Base-by-base conservation (phyloP, 2,888 invertebrate genomes). In the Epiblema foenella region DNA sequence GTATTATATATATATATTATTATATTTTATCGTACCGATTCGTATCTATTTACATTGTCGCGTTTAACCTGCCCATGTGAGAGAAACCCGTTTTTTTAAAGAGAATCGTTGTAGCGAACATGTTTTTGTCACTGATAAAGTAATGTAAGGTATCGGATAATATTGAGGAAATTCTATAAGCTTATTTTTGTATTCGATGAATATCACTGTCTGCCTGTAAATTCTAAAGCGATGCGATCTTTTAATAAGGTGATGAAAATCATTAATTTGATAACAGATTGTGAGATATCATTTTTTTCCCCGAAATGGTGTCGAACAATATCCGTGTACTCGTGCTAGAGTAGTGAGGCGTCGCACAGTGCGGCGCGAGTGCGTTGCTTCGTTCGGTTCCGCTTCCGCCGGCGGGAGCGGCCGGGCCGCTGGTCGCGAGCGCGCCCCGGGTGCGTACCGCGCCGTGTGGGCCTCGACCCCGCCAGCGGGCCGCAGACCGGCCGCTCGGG, bases 161-260 rank as follows among this genome's bases (percentile, higher is more conserved):
- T 87, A 88, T 88, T 89, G 91, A 90, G 84, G 84, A 89, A 90
- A 92, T 89, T 90, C 87, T 90, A 88, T 91, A 90, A 89, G 93
- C 93, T 93, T 93, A 93, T 93, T 93, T 93, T 93, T 93, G 88
- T 93, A 93, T 92, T 92, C 85, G 89, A 91, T 82, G 87, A 90
- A 86, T 85, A 88, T 88, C 88, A 90, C 85, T 88, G 86, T 89
- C 86, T 89, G 87, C 83, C 87, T 91, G 89, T 92, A 87, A 89
- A 89, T 89, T 90, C 86, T 88, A 86, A 89, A 89, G 83, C 85
- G 80, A 84, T 73, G 75, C 76, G 73, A 72, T 75, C 85, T 81
- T 85, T 79, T 85, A 46, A 85, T 82, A 81, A 81, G 79, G 84
- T 79, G 83, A 79, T 79, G 85, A 78, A 80, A 77, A 79, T 77